These are phyloP conservation scores for Microplitis deprimator DNA, from an alignment of 2,888 invertebrate species.

Conservation along the genomic window DNA sequence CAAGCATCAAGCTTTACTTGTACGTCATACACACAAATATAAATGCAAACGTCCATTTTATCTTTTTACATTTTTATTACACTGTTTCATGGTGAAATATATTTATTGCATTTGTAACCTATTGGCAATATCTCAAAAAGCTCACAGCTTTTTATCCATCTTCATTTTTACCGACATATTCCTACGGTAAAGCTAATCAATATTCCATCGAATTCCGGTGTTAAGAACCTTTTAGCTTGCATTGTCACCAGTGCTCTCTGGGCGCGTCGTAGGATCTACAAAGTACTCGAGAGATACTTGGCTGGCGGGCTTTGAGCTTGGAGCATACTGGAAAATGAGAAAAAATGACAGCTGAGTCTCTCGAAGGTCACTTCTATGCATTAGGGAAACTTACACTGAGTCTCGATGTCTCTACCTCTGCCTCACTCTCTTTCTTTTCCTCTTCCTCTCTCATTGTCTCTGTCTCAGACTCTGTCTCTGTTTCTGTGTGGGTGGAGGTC, in stretches of 20 bases:
- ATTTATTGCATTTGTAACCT: not conserved
- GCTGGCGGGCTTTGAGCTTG: not conserved
- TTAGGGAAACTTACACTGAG: constrained; percentile 30
- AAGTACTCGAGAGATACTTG: constrained; percentile 3
- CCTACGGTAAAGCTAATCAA: not conserved
- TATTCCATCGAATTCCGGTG: not conserved
- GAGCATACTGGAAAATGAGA: constrained; percentile 42
- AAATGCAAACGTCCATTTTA: not conserved
- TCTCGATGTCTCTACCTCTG: not conserved
- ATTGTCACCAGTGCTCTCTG: constrained; percentile 15
- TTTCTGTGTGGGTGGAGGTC: too few relatives aligned
- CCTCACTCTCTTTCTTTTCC: not conserved
- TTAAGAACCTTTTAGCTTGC: constrained; percentile 20
- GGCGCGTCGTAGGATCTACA: constrained; percentile 5
- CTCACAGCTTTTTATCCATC: not conserved
- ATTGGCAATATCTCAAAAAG: not conserved
- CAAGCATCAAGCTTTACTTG: constrained; percentile 40
- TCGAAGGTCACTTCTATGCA: constrained; percentile 45
- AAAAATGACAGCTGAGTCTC: constrained; percentile 47
- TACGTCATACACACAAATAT: constrained; percentile 20
- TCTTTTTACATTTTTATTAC: not conserved
- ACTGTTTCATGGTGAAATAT: not conserved
- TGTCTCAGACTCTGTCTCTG: not conserved
- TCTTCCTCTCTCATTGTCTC: not conserved
- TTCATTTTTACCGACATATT: not conserved